Evolutionary conservation across 64 coral and sea anemone species (phyloP), one percentile per base, ranked within the genome.

Genomic region (Porites australiensis): DNA sequence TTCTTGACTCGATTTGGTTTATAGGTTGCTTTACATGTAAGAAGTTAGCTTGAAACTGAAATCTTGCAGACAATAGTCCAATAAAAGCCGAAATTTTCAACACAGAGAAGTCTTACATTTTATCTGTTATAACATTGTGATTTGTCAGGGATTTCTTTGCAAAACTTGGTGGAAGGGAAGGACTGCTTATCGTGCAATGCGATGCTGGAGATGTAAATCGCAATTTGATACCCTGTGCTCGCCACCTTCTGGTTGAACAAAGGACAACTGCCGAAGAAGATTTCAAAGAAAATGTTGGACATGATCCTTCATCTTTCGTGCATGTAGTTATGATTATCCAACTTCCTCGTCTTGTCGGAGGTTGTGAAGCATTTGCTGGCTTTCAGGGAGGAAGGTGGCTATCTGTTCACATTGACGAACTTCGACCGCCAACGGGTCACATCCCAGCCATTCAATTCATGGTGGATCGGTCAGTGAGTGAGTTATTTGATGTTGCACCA

Each of bases 301-400:
- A 65, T 18, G 2, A 37, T 10, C 47, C 44, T 48, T n/a, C 45
- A 2, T 16, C 64, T 50, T 13, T 58, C 2, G 81, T 96, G 5
- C 94, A 96, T 52, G 20, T 96, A 9, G 86, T 88, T 13, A 62
- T 96, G 50, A 66, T 96, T 37, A 59, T 86, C 57, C 94, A 96
- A 18, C 55, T 96, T 11, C 87, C 94, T 14, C 78, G 94, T 22
- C 61, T 96, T 64, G 58, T 70, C 15, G 94, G 94, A 21, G 94
- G 90, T 43, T 92, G 90, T 68, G 10, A 60, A 2, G 88, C 84
- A 79, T 96, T 96, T 79, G 94, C 92, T 44, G 94, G 94, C 12
- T 96, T 96, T 78, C 94, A 92, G 54, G 90, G 94, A 8, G 94
- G 94, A 50, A 79, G 82, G 54, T 96, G 94, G 94, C 53, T 74